Evolutionary conservation across 2,888 invertebrate species (phyloP).

Genomic region (Heliconius cydno): DNA sequence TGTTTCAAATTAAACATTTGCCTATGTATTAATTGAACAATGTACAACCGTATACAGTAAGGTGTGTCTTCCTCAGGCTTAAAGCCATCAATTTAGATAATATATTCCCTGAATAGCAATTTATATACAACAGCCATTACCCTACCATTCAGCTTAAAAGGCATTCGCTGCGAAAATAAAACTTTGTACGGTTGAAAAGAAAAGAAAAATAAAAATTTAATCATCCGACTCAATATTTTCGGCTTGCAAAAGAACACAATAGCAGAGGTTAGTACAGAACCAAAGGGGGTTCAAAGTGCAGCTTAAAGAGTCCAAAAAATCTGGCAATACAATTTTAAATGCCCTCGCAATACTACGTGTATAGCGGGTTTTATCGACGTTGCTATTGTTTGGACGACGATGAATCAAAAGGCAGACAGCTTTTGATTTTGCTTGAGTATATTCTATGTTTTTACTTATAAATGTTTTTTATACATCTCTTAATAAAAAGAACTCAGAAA

Average conservation of each 20-base stretch:
- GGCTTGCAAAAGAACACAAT: slow-evolving; percentile 29
- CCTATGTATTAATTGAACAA: neutral
- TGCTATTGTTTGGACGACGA: slow-evolving; percentile 29
- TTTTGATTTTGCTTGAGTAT: neutral
- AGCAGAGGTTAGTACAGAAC: slow-evolving; percentile 27
- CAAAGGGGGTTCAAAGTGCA: slow-evolving; percentile 19
- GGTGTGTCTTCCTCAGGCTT: neutral
- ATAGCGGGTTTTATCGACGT: slow-evolving; percentile 31
- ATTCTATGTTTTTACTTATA: neutral
- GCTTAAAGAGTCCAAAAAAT: slow-evolving; percentile 30
- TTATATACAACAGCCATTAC: slow-evolving; percentile 14
- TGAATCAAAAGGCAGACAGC: slow-evolving; percentile 1
- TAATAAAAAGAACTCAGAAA: no score
- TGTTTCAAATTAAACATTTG: neutral
- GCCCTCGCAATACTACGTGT: slow-evolving; percentile 26
- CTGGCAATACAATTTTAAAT: slow-evolving; percentile 38
- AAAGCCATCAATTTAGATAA: neutral
- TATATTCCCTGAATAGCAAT: neutral
- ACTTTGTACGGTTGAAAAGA: neutral
- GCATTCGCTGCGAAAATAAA: slow-evolving; percentile 9
- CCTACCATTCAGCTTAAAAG: slow-evolving; percentile 8
- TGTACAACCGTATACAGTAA: neutral
- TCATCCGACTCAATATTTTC: slow-evolving; percentile 27
- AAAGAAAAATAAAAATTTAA: slow-evolving; percentile 20
- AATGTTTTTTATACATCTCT: neutral